Conservation (phyloP, 2,888 invertebrate species). For the Drosophila borealis region DNA sequence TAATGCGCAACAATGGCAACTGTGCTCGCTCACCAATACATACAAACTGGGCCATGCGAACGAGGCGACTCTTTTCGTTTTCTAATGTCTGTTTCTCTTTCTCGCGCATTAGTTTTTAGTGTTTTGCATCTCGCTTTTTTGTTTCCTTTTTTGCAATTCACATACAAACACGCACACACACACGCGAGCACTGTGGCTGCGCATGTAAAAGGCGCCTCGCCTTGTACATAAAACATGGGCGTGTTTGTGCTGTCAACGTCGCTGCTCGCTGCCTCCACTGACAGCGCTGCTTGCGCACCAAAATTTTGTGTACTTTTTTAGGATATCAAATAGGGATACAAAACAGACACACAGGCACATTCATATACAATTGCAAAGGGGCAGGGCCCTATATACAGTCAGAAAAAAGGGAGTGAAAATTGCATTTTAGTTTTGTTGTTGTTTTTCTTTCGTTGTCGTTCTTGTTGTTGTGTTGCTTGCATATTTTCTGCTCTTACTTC, state of each 20-base stretch:
- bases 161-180: constrained; percentile 40
- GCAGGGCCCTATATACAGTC: constrained; percentile 44
- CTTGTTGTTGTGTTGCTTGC: constrained; percentile 55
- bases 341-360: constrained; percentile 36
- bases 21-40: constrained; percentile 64
- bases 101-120: constrained; percentile 83
- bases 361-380: constrained; percentile 19
- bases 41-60: constrained; percentile 36
- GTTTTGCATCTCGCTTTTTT: constrained; percentile 83
- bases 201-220: constrained; percentile 69
- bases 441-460: constrained; percentile 9
- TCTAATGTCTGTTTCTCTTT: constrained; percentile 84
- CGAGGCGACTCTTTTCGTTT: constrained; percentile 71
- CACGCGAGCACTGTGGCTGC: constrained; percentile 48
- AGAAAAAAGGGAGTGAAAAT: constrained; percentile 65
- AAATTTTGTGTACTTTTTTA: constrained; percentile 81
- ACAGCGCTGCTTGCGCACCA: constrained; percentile 70
- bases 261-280: constrained; percentile 43
- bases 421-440: constrained; percentile 63
- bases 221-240: constrained; percentile 78
- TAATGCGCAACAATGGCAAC: constrained; percentile 56
- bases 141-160: constrained; percentile 69
- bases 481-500: constrained; percentile 40
- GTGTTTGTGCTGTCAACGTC: constrained; percentile 72
- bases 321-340: constrained; percentile 81